Conservation (phyloP, 1,140 invertebrate species). For the Caenorhabditis latens region DNA sequence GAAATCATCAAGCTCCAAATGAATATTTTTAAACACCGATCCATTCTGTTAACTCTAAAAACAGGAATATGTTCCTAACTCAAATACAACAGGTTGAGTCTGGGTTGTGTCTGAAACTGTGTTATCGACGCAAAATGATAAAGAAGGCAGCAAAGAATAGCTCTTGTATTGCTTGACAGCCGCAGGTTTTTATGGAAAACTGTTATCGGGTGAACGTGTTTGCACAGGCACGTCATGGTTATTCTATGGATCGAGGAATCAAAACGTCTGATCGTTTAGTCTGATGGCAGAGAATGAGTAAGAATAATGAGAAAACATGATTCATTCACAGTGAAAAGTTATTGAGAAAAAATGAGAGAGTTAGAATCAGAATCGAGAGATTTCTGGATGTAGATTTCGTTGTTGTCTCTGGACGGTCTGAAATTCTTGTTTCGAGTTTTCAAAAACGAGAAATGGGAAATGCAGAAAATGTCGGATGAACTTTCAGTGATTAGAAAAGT, state of each 20-base stretch:
- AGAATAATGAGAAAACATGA: background rate
- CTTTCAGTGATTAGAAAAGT: background rate
- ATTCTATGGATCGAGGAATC: background rate
- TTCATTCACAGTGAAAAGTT: background rate
- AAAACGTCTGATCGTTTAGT: background rate
- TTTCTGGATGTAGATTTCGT: background rate
- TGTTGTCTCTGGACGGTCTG: background rate
- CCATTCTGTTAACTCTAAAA: background rate
- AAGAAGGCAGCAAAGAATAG: background rate
- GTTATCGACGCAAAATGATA: background rate
- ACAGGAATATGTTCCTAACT: no score
- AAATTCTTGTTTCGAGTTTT: no score
- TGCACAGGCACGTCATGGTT: slow-evolving; percentile 26
- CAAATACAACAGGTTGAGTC: no score
- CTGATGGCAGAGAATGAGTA: background rate
- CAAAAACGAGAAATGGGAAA: no score
- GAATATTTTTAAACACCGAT: no score
- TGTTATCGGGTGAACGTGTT: background rate
- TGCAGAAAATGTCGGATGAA: no score
- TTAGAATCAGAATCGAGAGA: background rate
- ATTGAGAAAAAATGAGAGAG: background rate
- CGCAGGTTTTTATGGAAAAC: background rate
- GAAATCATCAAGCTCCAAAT: no score
- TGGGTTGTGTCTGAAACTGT: background rate
- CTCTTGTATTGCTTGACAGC: background rate